These are phyloP conservation scores for Neoascia interrupta DNA, from an alignment of 2,888 invertebrate genomes.

Conservation along the genomic window DNA sequence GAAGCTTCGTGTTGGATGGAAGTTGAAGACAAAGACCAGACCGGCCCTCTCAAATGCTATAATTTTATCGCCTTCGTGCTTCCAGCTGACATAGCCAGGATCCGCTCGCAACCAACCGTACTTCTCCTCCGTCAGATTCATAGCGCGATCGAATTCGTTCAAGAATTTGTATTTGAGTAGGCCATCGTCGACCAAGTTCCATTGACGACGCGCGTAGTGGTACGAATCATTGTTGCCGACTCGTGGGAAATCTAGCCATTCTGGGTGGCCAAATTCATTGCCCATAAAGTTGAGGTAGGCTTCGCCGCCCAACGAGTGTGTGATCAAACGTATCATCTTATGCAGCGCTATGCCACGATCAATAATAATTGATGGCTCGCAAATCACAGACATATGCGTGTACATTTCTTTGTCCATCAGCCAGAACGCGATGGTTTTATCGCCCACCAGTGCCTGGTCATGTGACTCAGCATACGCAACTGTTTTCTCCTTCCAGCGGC, in stretches of 20 bases:
- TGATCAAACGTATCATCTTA: constrained; percentile 97
- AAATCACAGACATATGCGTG: constrained; percentile 92
- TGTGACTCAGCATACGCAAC: constrained; percentile 99
- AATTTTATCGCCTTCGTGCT: constrained; percentile 97
- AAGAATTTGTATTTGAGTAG: constrained; percentile 95
- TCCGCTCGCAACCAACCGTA: constrained; percentile 91
- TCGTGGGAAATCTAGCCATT: constrained; percentile 99
- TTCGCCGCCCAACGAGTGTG: constrained; percentile 96
- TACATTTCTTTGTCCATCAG: constrained; percentile 99
- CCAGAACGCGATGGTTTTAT: constrained; percentile 99
- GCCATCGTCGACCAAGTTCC: constrained; percentile 94
- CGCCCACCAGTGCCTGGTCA: constrained; percentile 98
- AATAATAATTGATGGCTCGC: constrained; percentile 86
- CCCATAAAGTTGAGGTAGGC: constrained; percentile 99
- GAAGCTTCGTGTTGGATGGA: constrained; percentile 95
- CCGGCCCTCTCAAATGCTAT: constrained; percentile 96
- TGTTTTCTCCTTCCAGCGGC: constrained; percentile 97
- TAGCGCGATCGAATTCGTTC: constrained; percentile 94
- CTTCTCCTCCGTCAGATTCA: constrained; percentile 92
- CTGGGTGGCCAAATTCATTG: constrained; percentile 99
- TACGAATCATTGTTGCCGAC: constrained; percentile 97
- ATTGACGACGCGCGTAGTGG: constrained; percentile 98
- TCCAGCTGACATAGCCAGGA: constrained; percentile 95
- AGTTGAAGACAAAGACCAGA: constrained; percentile 96
- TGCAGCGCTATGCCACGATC: constrained; percentile 97